phyloP scores from a whole-genome alignment of 2,888 invertebrate genomes.

The Melitaea athalia region DNA sequence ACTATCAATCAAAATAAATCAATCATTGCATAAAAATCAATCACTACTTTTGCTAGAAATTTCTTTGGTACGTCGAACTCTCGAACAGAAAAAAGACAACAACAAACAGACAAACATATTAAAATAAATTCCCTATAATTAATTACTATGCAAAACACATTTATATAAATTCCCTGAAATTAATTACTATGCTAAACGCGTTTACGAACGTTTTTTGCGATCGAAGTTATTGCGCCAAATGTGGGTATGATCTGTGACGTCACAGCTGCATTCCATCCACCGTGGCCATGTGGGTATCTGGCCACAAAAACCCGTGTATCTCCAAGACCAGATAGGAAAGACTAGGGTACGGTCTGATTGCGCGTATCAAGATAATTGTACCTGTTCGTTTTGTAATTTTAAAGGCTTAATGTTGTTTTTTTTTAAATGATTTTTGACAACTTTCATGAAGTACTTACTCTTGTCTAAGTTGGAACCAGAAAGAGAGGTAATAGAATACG shows the following conservation, averaged over 20 bases:
- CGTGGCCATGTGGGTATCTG: conserved; percentile 31
- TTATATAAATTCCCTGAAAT: conserved; percentile 28
- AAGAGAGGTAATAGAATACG: too few relatives aligned
- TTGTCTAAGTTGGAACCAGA: too few relatives aligned
- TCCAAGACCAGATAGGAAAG: neutral
- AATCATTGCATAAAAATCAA: too few relatives aligned
- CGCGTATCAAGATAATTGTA: neutral
- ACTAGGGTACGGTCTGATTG: conserved; percentile 10
- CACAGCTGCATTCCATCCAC: conserved; percentile 35
- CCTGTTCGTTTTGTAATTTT: neutral
- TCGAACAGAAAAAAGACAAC: too few relatives aligned
- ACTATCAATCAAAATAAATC: too few relatives aligned
- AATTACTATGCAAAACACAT: conserved; percentile 7
- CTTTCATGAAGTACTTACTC: too few relatives aligned
- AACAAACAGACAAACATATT: too few relatives aligned
- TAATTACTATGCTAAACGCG: conserved; percentile 34
- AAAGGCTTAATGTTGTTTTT: neutral
- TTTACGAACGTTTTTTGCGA: conserved; percentile 20
- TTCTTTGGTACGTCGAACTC: too few relatives aligned
- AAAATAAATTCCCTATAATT: too few relatives aligned
- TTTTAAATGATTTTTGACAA: too few relatives aligned
- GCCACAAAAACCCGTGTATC: conserved; percentile 35
- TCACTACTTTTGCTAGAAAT: too few relatives aligned
- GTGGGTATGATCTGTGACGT: conserved; percentile 38
- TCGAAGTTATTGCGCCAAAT: conserved; percentile 35